Evolutionary conservation across 2,888 invertebrate genomes (phyloP).

Genomic region (Polymixis lichenea): DNA sequence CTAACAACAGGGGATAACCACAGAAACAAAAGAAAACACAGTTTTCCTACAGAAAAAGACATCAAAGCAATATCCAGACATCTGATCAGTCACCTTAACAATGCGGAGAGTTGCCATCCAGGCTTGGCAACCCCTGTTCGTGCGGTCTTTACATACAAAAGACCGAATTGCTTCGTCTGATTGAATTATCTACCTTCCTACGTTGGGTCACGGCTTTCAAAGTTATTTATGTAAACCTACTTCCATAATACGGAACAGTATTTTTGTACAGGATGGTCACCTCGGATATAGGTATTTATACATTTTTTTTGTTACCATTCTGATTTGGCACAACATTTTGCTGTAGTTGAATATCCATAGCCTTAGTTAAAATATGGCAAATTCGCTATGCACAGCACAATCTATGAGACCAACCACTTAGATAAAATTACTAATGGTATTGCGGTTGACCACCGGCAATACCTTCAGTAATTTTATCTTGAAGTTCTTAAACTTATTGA

Average conservation of each 20-base stretch:
- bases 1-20: slow-evolving; percentile 1
- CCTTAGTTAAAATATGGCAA: not conserved
- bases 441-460: not conserved
- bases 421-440: no score
- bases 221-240: slow-evolving; percentile 75
- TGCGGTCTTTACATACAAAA: slow-evolving; percentile 88
- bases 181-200: slow-evolving; percentile 85
- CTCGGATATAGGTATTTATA: not conserved
- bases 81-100: slow-evolving; percentile 63
- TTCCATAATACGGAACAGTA: slow-evolving; percentile 26
- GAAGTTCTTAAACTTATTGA: not conserved
- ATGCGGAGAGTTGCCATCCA: slow-evolving; percentile 66
- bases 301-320: not conserved
- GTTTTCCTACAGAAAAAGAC: slow-evolving; percentile 25
- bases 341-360: no score
- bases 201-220: slow-evolving; percentile 75
- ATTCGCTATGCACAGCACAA: not conserved
- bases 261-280: slow-evolving; percentile 16
- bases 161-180: slow-evolving; percentile 85
- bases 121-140: slow-evolving; percentile 70
- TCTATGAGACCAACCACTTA: no score
- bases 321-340: not conserved
- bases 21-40: slow-evolving; percentile 31
- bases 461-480: not conserved
- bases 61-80: slow-evolving; percentile 58